Percentiles rank a stretch among this genome's conserved stretches.
These are phyloP conservation scores for Pachypanchax playfairii DNA, from an alignment of 2,113 vertebrate genomes.

Conservation along the genomic window DNA sequence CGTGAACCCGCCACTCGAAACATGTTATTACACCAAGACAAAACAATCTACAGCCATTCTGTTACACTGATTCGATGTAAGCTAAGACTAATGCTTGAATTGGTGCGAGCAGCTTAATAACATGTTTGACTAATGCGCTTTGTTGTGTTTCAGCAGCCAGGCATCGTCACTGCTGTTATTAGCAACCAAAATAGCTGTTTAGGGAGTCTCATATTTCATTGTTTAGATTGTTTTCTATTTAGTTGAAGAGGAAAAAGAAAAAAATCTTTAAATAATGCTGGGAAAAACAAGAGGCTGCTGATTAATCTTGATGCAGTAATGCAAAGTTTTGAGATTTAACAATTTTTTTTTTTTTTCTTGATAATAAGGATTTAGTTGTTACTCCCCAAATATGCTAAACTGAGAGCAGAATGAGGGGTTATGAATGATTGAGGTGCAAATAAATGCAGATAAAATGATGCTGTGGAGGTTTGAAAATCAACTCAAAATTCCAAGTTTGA, in stretches of 20 bases:
- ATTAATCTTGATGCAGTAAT: too few species aligned
- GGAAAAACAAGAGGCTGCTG: too few species aligned
- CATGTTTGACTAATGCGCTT: constrained; percentile 33
- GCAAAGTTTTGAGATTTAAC: too few species aligned
- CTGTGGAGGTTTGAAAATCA: too few species aligned
- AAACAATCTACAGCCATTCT: constrained; percentile 35
- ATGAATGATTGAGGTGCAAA: too few species aligned
- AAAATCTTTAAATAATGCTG: too few species aligned
- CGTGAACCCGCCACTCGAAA: constrained; percentile 2
- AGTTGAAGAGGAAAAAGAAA: background rate
- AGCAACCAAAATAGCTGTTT: constrained; percentile 32
- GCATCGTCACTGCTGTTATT: constrained; percentile 17
- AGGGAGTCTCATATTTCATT: background rate
- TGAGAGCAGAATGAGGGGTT: too few species aligned
- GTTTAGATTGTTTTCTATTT: constrained; percentile 10
- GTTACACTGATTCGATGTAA: constrained; percentile 6
- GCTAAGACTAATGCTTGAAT: constrained; percentile 1
- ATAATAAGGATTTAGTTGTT: too few species aligned
- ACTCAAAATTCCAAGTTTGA: too few species aligned
- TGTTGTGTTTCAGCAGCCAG: constrained; percentile 26
- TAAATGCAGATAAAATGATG: too few species aligned
- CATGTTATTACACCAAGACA: background rate
- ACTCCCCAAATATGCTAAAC: too few species aligned
- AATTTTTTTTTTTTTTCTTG: too few species aligned
- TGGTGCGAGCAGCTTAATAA: constrained; percentile 25